Base-by-base conservation (phyloP, 1,140 invertebrate species). In the Caenorhabditis brenneri region DNA sequence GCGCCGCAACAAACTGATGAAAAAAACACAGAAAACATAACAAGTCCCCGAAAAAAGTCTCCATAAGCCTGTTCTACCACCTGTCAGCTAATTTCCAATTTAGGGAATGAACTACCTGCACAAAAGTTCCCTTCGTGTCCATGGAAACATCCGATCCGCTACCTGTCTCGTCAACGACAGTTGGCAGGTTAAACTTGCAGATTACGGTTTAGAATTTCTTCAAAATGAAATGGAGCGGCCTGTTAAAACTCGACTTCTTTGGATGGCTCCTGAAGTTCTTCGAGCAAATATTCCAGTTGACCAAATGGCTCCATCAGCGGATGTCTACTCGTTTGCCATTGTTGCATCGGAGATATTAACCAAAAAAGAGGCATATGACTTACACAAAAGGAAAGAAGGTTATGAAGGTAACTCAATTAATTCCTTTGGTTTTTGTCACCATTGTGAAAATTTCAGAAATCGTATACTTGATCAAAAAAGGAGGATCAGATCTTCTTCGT, bases 191-290 rank as follows among this genome's bases (percentile, higher is more conserved):
- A 88, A 87, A 55, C 46, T 87, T 9, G 46, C 79, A 12, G 83
- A 85, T 82, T 87, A 82, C 69, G 88, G 88, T 2, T 60, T 89
- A 24, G 49, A 81, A 3, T 69, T 79, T 29, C 51, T 87, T 24
- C 48, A 53, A 33, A 24, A 55, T 27, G 49, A 80, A 10, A 33
- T 55, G 22, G 60, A 85, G 51, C 69, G 46, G 79, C 74, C 65
- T 7, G 33, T 12, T 0, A 16, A 82, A 87, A 55, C 84, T 91
- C 91, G 91, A 92, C 93, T 96, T 90, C 93, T 99, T 88, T 99
- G 97, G 97, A 96, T 95, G 91, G 95, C 97, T 22, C 97, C 97
- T 19, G 97, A 99, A 91, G 91, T 97, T 29, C 91, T 99, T 81
- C 93, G 96, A 85, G 93, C 94, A 15, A 53, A 74, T 31, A 31